Conservation (phyloP, 2,113 vertebrate species). For the Periophthalmodon schlosseri region DNA sequence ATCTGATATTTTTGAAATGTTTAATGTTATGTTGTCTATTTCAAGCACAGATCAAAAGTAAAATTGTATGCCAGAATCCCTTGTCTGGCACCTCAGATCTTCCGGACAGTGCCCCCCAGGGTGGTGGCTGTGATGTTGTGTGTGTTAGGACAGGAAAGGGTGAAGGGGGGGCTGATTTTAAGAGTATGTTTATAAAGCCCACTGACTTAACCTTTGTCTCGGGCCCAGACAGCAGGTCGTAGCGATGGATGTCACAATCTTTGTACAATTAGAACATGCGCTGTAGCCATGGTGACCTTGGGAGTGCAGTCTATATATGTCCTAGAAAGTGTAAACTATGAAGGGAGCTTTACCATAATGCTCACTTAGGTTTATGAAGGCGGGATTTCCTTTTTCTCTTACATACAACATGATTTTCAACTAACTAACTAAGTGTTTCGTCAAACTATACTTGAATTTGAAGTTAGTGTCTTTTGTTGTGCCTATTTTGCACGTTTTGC, state of each 20-base stretch:
- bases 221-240: conserved; percentile 83
- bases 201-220: conserved; percentile 97
- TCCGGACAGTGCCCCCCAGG: conserved; percentile 52
- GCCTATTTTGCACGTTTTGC: too few species aligned
- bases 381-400: neutral
- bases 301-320: conserved; percentile 78
- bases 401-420: neutral
- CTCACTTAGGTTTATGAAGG: neutral
- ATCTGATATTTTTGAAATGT: neutral
- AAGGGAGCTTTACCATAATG: conserved; percentile 7
- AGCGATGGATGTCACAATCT: conserved; percentile 90
- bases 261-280: conserved; percentile 94
- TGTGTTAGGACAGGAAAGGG: conserved; percentile 24
- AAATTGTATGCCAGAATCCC: conserved; percentile 71
- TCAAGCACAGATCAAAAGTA: conserved; percentile 65
- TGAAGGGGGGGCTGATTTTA: conserved; percentile 62
- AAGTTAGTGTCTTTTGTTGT: neutral
- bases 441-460: neutral
- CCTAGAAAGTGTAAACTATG: conserved; percentile 83
- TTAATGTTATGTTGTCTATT: neutral
- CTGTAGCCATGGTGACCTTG: conserved; percentile 86
- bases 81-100: conserved; percentile 62
- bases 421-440: neutral
- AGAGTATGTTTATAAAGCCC: conserved; percentile 85
- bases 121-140: conserved; percentile 26